Percentiles rank a stretch among this genome's conserved stretches.
phyloP scores from a whole-genome alignment of 2,888 invertebrate species.

The Empis stercorea region DNA sequence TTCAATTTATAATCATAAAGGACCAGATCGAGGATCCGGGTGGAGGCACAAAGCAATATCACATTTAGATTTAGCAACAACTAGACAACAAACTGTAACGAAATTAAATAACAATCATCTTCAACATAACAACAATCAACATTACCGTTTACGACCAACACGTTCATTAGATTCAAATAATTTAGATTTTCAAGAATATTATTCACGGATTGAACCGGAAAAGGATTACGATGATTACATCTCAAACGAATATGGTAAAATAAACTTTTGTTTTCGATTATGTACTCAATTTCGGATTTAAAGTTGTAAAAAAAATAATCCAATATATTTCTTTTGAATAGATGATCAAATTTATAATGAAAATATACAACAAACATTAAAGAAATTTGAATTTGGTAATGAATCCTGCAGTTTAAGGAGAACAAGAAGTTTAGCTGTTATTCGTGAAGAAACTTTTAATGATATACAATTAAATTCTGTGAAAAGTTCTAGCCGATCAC shows the following conservation, averaged over 20 bases:
- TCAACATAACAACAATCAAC: conserved; percentile 17
- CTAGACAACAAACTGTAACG: conserved; percentile 25
- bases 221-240: conserved; percentile 18
- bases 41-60: conserved; percentile 37
- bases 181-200: conserved; percentile 31
- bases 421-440: conserved; percentile 61
- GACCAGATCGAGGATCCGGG: conserved; percentile 30
- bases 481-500: conserved; percentile 53
- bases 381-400: conserved; percentile 27
- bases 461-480: conserved; percentile 52
- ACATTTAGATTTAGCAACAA: conserved; percentile 43
- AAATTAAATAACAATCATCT: conserved; percentile 21
- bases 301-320: not conserved
- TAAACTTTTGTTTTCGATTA: not conserved
- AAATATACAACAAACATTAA: conserved; percentile 13
- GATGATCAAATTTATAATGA: not conserved
- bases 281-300: too few species aligned
- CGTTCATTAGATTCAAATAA: conserved; percentile 32
- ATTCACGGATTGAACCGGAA: conserved; percentile 33
- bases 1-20: conserved; percentile 22
- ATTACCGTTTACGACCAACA: conserved; percentile 25
- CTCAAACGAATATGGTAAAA: conserved; percentile 4
- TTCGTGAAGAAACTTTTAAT: conserved; percentile 63
- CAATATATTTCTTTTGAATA: not conserved
- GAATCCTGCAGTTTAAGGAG: conserved; percentile 45